Evolutionary conservation across 2,113 vertebrate species (phyloP), one percentile per base, ranked within the genome.

Genomic region (Pogonocichla stellata): DNA sequence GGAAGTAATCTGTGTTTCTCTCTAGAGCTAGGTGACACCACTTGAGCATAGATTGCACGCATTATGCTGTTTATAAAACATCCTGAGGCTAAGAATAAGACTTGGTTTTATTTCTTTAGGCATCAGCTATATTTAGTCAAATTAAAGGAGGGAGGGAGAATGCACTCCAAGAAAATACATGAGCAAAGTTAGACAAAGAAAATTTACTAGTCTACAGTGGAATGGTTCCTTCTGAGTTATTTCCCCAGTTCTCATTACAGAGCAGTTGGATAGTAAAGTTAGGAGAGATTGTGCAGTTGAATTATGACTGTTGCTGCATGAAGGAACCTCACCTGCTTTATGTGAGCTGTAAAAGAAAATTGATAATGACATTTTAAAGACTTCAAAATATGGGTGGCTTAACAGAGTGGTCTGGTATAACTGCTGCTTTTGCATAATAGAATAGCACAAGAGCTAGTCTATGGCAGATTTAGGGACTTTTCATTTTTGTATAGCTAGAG

Each of bases 331-430:
- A 95, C 81, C 88, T 95, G 79, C 64, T 96, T 96, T 80, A 80
- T 88, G 67, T 80, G 81, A 78, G 81, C 87, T 96, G 67, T 95
- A 88, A 96, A 97, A 93, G 84, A 90, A 88, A 95, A 95, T 90
- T 87, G 85, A 91, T 93, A 93, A 91, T 90, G 93, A 78, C 71
- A 5, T 91, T 96, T 95, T 94, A 88, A 96, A 92, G 90, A 70
- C 58, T 81, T 85, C 58, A 70, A n/a, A 94, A 88, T 87, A 93
- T 43, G 33, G 38, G 71, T 93, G 83, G 47, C 58, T 95, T 91
- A 86, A 77, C 38, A n/a, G 84, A 87, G 57, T 72, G 64, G 42
- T 88, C 43, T 85, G 57, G 33, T 89, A 7, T 95, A 92, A 70
- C 74, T 77, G 54, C 74, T 93, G 87, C 38, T 91, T 90, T 92